Base-by-base conservation (phyloP, 2,113 vertebrate species). In the Galbula dea region DNA sequence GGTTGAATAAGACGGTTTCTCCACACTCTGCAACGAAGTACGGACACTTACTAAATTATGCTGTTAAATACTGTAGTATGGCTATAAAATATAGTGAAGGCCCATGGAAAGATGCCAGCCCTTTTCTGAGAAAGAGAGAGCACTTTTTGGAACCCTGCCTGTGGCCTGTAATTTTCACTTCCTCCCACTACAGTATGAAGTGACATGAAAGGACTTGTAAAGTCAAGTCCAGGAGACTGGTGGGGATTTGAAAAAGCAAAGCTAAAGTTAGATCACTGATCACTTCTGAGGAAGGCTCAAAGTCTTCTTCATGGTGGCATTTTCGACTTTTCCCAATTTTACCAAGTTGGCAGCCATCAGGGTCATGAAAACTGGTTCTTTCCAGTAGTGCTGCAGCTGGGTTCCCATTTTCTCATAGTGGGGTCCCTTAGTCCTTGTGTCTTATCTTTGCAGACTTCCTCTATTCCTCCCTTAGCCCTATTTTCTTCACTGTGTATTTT, bases 21-120 rank as follows among this genome's bases (percentile, higher is more conserved):
- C 80, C 94, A 73, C 91, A 94, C 90, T 89, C 58, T 7, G 7
- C 23, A 0, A 77, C 2, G 0, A 78, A 96, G 87, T 94, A 94
- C 88, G 7, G 51, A 95, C 96, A 97, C 95, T 97, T 96, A 88
- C 93, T 97, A 97, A 97, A 97, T 97, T 96, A 97, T 95, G 89
- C 91, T 93, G 95, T 97, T 97, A 97, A 97, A 96, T 96, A 96
- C 94, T 95, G 94, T 95, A 96, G 96, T 93, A 89, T 90, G 82
- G 95, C 95, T 49, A 92, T 96, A 97, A 97, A 97, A 95, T 76
- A 96, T 87, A 95, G 83, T 95, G 96, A 97, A 97, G 90, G 94
- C 89, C 95, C 1, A 0, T 96, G 96, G 96, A 96, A 96, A 82
- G 61, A 62, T 75, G 96, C 96, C 95, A 96, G 94, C 71, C 95